These are phyloP conservation scores for Antheraea pernyi DNA, from an alignment of 1,140 invertebrate species.

Conservation along the genomic window DNA sequence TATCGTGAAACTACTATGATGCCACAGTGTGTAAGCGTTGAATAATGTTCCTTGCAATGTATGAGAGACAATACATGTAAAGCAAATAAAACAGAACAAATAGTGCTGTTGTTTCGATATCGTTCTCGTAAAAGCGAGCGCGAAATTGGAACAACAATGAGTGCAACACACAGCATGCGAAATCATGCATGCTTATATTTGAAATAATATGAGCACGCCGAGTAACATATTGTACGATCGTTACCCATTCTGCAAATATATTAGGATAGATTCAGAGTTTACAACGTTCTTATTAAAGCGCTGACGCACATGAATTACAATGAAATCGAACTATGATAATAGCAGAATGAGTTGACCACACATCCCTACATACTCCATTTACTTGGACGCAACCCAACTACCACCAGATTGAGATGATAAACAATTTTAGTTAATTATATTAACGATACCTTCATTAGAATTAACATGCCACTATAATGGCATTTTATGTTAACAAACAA, in stretches of 20 bases:
- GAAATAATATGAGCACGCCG: not conserved
- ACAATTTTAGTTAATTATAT: not conserved
- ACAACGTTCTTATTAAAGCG: no score
- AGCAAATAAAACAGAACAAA: conserved; percentile 51
- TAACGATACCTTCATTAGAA: not conserved
- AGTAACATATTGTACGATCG: not conserved
- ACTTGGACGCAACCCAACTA: conserved; percentile 73
- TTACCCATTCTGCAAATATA: not conserved
- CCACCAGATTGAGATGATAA: conserved; percentile 18
- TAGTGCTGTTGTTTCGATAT: conserved; percentile 22
- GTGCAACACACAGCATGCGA: conserved; percentile 35
- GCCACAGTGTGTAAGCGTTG: conserved; percentile 30
- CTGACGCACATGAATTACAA: no score
- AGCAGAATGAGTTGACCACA: conserved; percentile 44
- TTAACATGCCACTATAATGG: not conserved
- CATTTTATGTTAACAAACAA: no score
- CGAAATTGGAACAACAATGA: conserved; percentile 34
- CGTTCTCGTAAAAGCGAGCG: conserved; percentile 7
- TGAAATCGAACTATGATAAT: conserved; percentile 28
- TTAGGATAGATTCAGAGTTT: not conserved
- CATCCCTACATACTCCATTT: conserved; percentile 54
- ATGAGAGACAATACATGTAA: conserved; percentile 45
- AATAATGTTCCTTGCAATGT: conserved; percentile 71
- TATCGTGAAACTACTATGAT: conserved; percentile 2
- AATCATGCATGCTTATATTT: conserved; percentile 20